These are phyloP conservation scores for Sminthurides bifidus DNA, from an alignment of 1,140 invertebrate species.

Conservation along the genomic window DNA sequence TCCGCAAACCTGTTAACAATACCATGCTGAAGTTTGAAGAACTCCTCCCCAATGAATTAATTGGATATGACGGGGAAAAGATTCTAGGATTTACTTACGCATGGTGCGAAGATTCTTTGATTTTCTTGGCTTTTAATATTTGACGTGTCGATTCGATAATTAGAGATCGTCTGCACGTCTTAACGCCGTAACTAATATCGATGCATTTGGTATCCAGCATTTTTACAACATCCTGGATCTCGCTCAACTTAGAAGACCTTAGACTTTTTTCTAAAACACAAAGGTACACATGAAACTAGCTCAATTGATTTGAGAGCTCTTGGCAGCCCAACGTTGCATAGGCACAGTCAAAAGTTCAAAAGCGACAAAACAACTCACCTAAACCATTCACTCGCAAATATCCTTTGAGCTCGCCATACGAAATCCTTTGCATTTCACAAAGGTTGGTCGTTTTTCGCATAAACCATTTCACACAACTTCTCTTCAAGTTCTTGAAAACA, in stretches of 20 bases:
- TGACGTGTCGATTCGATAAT: background rate
- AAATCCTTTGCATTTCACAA: slow-evolving; percentile 83
- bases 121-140: slow-evolving; percentile 8
- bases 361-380: slow-evolving; percentile 51
- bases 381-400: slow-evolving; percentile 55
- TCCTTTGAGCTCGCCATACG: slow-evolving; percentile 65
- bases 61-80: too few relatives aligned
- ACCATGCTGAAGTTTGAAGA: background rate
- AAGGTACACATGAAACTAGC: background rate
- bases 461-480: slow-evolving; percentile 58
- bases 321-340: too few relatives aligned
- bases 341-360: too few relatives aligned
- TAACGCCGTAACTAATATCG: background rate
- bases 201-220: background rate
- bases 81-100: too few relatives aligned
- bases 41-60: too few relatives aligned
- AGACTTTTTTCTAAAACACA: slow-evolving; percentile 36
- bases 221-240: background rate
- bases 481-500: too few relatives aligned
- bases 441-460: slow-evolving; percentile 67
- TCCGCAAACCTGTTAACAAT: slow-evolving; percentile 1
- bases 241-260: slow-evolving; percentile 33
- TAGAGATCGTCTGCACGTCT: background rate
- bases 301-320: too few relatives aligned
- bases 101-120: slow-evolving; percentile 9